Percentiles rank a stretch among this genome's conserved stretches.
phyloP scores from a whole-genome alignment of 2,888 invertebrate species.

The Unio pictorum region DNA sequence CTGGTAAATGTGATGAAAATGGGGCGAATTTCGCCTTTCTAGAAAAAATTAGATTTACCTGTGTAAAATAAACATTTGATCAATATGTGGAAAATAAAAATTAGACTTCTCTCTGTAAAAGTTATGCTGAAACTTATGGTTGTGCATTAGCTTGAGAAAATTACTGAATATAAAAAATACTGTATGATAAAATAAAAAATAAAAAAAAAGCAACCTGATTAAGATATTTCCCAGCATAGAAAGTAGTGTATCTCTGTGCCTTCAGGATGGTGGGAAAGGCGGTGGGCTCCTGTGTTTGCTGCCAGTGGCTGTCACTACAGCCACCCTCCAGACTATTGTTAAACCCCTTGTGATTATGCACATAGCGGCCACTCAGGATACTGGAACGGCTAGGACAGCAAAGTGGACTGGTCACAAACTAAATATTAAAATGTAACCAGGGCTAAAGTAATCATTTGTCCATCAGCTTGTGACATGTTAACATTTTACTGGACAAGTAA shows the following conservation, averaged over 20 bases:
- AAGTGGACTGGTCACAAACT: constrained; percentile 89
- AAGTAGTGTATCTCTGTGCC: constrained; percentile 82
- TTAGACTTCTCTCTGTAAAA: too few species aligned
- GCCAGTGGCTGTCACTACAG: constrained; percentile 83
- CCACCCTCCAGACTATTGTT: constrained; percentile 87
- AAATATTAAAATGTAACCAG: constrained; percentile 39
- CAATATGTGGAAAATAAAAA: too few species aligned
- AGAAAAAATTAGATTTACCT: too few species aligned
- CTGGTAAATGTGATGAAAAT: too few species aligned
- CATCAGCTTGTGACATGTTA: too few species aligned
- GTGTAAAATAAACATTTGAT: too few species aligned
- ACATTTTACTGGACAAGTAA: too few species aligned
- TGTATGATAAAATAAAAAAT: constrained; percentile 7
- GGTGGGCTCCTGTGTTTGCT: constrained; percentile 76
- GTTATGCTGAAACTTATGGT: too few species aligned
- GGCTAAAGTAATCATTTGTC: neutral
- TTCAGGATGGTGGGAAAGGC: constrained; percentile 82
- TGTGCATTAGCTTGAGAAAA: too few species aligned
- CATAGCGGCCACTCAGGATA: constrained; percentile 86
- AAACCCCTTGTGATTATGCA: constrained; percentile 84
- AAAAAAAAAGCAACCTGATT: constrained; percentile 79
- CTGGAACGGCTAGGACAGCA: constrained; percentile 94
- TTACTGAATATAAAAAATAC: neutral
- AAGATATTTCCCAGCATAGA: constrained; percentile 95
- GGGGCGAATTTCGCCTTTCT: too few species aligned